Percentiles rank a stretch among this genome's conserved stretches.
phyloP scores from a whole-genome alignment of 2,113 vertebrate species.

The Nasalis larvatus region DNA sequence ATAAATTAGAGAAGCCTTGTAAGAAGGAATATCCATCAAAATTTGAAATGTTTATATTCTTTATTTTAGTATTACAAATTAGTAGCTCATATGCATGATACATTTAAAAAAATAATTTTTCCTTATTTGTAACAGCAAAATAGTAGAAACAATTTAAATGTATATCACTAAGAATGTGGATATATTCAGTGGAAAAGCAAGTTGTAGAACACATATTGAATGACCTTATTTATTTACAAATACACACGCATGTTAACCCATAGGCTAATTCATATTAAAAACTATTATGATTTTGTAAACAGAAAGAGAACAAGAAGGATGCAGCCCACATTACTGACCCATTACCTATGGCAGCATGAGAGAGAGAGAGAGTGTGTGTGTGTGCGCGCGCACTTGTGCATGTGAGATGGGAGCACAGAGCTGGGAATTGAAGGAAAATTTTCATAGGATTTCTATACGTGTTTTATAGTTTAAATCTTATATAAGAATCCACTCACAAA shows the following conservation, averaged over 20 bases:
- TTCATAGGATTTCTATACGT: background rate
- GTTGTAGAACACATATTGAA: background rate
- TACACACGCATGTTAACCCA: background rate
- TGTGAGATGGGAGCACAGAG: background rate
- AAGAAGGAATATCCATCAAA: conserved; percentile 6
- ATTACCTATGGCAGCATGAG: background rate
- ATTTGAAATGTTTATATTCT: conserved; percentile 20
- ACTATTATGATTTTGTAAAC: conserved; percentile 9
- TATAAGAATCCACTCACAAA: background rate
- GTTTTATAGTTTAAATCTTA: conserved; percentile 22
- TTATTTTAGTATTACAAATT: conserved; percentile 7
- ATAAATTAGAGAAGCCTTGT: conserved; percentile 3
- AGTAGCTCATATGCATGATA: background rate
- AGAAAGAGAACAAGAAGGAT: background rate
- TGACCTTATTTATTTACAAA: background rate
- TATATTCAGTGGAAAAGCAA: background rate
- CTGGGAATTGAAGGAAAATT: background rate
- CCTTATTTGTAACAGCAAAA: conserved; percentile 31
- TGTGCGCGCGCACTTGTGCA: rapidly evolving
- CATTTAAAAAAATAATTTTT: background rate
- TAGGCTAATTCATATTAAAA: conserved; percentile 40
- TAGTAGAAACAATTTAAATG: background rate
- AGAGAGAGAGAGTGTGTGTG: background rate
- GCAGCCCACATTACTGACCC: background rate
- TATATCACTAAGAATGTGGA: background rate